Conservation (phyloP, 2,888 invertebrate genomes). For the Monopis laevigella region DNA sequence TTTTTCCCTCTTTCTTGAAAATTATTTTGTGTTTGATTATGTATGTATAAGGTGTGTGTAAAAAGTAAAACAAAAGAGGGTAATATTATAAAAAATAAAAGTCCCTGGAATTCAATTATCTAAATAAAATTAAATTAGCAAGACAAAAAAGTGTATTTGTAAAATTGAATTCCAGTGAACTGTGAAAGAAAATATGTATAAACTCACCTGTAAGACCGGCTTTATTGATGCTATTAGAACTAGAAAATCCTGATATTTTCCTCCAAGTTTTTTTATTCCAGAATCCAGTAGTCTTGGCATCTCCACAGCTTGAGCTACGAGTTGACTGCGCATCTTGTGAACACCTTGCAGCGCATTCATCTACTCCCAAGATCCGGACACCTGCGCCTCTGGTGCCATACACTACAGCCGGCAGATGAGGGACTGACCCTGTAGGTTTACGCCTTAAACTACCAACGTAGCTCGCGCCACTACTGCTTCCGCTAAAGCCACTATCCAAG, state of each 20-base stretch:
- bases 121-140: no score
- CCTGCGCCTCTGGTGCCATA: conserved; percentile 60
- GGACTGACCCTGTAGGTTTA: conserved; percentile 58
- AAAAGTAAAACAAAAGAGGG: no score
- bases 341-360: conserved; percentile 49
- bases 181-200: no score
- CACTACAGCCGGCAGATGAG: conserved; percentile 59
- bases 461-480: conserved; percentile 84
- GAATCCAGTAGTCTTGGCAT: conserved; percentile 66
- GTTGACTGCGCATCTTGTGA: conserved; percentile 48
- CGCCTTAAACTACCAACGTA: conserved; percentile 77
- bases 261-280: conserved; percentile 84
- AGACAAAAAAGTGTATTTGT: no score
- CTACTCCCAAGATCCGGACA: conserved; percentile 54
- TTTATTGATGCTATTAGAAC: conserved; percentile 76
- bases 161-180: no score
- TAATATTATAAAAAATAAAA: no score
- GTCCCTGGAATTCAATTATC: no score
- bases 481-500: conserved; percentile 85
- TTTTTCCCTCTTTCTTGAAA: no score
- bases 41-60: no score
- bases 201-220: conserved; percentile 72
- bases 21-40: no score
- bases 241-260: conserved; percentile 78
- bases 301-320: conserved; percentile 58